Percentiles rank a stretch among this genome's conserved stretches.
These are phyloP conservation scores for Synchiropus splendidus DNA, from an alignment of 2,113 vertebrate genomes.

Conservation along the genomic window DNA sequence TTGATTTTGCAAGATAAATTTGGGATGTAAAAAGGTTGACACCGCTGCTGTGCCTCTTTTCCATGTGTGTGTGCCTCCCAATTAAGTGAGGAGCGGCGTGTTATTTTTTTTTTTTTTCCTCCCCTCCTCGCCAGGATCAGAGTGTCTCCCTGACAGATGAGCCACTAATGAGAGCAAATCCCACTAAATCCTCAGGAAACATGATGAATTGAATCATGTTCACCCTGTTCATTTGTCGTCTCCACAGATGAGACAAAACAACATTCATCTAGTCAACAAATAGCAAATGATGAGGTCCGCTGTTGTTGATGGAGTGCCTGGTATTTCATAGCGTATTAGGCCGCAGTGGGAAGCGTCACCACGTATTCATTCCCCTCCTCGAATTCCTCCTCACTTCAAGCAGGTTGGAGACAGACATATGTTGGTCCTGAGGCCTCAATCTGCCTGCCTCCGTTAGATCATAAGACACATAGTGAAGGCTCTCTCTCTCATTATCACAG, in stretches of 20 bases:
- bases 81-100: slow-evolving; percentile 57
- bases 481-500: slow-evolving; percentile 63
- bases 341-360: neutral
- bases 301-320: slow-evolving; percentile 30
- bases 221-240: slow-evolving; percentile 53
- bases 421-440: slow-evolving; percentile 66
- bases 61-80: slow-evolving; percentile 56
- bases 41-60: slow-evolving; percentile 65
- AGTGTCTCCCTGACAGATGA: slow-evolving; percentile 64
- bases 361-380: slow-evolving; percentile 9
- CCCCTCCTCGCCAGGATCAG: slow-evolving; percentile 46
- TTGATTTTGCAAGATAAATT: slow-evolving; percentile 72
- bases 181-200: slow-evolving; percentile 61
- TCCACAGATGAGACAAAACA: slow-evolving; percentile 47
- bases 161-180: slow-evolving; percentile 61
- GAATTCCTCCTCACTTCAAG: slow-evolving; percentile 13
- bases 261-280: slow-evolving; percentile 58
- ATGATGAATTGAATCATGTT: slow-evolving; percentile 62
- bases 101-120: slow-evolving; percentile 17
- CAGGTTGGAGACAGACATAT: slow-evolving; percentile 54
- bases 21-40: slow-evolving; percentile 69
- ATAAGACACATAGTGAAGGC: slow-evolving; percentile 65
- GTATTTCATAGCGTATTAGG: slow-evolving; percentile 16
- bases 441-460: slow-evolving; percentile 61
- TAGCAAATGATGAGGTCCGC: slow-evolving; percentile 46